Evolutionary conservation across 2,888 invertebrate genomes (phyloP).

Genomic region (Dasypolia templi): DNA sequence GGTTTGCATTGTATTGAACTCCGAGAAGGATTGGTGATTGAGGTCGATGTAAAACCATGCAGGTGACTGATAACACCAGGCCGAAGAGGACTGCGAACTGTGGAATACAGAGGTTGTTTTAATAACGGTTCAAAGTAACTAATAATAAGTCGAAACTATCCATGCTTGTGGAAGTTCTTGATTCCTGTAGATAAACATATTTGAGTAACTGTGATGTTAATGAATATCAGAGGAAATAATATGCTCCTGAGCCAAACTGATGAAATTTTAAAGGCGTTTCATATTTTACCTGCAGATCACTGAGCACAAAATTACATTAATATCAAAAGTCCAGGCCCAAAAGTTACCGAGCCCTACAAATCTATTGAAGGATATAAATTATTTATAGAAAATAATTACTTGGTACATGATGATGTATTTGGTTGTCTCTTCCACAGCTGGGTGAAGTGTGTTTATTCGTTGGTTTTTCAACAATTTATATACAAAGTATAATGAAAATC

Average conservation of each 20-base stretch:
- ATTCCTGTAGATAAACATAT: background rate
- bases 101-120: constrained; percentile 30
- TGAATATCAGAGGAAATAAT: background rate
- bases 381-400: constrained; percentile 67
- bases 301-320: constrained; percentile 12
- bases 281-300: background rate
- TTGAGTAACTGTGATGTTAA: background rate
- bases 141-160: background rate
- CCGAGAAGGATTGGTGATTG: constrained; percentile 67
- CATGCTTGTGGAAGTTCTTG: background rate
- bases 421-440: constrained; percentile 54
- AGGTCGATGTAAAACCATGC: constrained; percentile 80
- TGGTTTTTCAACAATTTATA: constrained; percentile 81
- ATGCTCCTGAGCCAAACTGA: background rate
- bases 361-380: constrained; percentile 3
- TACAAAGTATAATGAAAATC: constrained; percentile 83
- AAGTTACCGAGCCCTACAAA: background rate
- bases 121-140: background rate
- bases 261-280: background rate
- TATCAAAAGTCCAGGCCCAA: background rate
- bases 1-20: constrained; percentile 72
- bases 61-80: constrained; percentile 79
- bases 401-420: constrained; percentile 73
- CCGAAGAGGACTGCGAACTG: constrained; percentile 73
- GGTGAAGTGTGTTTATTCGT: constrained; percentile 76